Conservation (phyloP, 2,113 vertebrate genomes). For the Siphamia tubifer region DNA sequence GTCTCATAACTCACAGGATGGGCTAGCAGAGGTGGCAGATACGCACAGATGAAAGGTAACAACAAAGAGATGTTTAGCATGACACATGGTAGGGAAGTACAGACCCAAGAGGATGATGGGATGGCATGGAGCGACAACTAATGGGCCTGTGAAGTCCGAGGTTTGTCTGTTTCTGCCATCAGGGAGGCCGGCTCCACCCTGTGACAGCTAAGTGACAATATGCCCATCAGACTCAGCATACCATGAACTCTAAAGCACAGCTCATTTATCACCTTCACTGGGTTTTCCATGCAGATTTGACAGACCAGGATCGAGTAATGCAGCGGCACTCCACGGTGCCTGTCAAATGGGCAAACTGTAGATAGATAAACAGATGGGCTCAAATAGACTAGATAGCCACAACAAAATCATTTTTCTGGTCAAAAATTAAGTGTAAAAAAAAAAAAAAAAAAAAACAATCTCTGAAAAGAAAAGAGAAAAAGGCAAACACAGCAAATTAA, state of each 20-base stretch:
- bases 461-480: not conserved
- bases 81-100: constrained; percentile 69
- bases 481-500: constrained; percentile 20
- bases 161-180: constrained; percentile 90
- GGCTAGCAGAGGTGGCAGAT: constrained; percentile 80
- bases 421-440: not conserved
- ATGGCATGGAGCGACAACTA: constrained; percentile 82
- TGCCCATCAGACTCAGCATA: constrained; percentile 22
- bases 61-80: constrained; percentile 86
- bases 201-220: constrained; percentile 37
- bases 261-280: constrained; percentile 55
- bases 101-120: constrained; percentile 79
- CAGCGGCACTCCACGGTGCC: not conserved
- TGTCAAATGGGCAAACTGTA: constrained; percentile 8
- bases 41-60: constrained; percentile 85
- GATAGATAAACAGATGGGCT: not conserved
- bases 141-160: constrained; percentile 66
- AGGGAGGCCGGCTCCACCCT: constrained; percentile 64
- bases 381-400: not conserved
- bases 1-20: constrained; percentile 86
- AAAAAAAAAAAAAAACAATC: not conserved
- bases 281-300: constrained; percentile 28
- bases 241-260: constrained; percentile 6
- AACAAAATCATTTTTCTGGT: not conserved
- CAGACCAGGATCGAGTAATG: not conserved